These are phyloP conservation scores for Petrocephalus schoutedeni DNA, from an alignment of 2,797 vertebrate species.

Conservation along the genomic window DNA sequence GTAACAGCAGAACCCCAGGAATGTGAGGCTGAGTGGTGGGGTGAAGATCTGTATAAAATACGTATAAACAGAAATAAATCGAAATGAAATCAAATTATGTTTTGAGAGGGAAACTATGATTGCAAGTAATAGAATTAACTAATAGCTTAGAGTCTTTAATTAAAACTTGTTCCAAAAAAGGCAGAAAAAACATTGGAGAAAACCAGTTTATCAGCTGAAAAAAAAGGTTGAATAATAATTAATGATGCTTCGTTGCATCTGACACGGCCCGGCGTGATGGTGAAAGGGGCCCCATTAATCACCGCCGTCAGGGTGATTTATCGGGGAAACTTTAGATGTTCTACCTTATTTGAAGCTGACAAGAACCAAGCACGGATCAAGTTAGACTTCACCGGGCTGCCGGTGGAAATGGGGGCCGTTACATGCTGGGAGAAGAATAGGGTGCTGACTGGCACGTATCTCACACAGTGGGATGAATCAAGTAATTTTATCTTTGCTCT, in stretches of 20 bases:
- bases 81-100: not conserved
- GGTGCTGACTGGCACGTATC: not conserved
- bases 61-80: not conserved
- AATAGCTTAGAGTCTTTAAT: not conserved
- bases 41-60: not conserved
- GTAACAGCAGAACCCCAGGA: not conserved
- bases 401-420: not conserved
- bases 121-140: not conserved
- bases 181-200: not conserved
- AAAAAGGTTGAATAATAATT: slow-evolving; percentile 16
- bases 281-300: slow-evolving; percentile 35
- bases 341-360: slow-evolving; percentile 1
- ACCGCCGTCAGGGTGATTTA: slow-evolving; percentile 36
- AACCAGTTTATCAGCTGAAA: slow-evolving; percentile 5
- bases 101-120: not conserved
- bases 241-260: slow-evolving; percentile 6
- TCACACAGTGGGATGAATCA: not conserved
- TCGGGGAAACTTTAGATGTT: slow-evolving; percentile 24
- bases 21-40: not conserved
- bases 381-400: not conserved
- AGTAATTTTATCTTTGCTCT: not conserved
- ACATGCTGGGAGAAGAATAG: not conserved
- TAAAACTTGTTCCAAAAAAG: not conserved
- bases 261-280: slow-evolving; percentile 27
- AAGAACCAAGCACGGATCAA: not conserved